Conservation (phyloP, 1,140 invertebrate species). For the Spodoptera frugiperda region DNA sequence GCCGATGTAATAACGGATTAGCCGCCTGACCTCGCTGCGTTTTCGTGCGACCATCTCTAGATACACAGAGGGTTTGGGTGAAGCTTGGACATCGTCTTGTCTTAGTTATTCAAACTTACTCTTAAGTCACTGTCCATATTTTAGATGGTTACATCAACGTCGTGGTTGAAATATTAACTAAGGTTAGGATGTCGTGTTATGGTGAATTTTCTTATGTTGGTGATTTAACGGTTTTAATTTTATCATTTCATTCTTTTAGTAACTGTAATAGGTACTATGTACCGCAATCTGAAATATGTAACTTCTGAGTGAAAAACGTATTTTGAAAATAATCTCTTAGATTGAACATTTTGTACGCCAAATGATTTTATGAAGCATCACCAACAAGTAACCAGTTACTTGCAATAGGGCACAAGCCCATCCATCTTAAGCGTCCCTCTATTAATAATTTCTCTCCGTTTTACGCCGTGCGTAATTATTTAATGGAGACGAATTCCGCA, state of each 20-base stretch:
- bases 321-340: too few relatives aligned
- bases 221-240: too few relatives aligned
- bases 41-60: conserved; percentile 25
- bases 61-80: background rate
- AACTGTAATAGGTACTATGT: too few relatives aligned
- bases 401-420: conserved; percentile 11
- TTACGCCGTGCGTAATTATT: conserved; percentile 73
- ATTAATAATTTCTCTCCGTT: conserved; percentile 52
- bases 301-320: too few relatives aligned
- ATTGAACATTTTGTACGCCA: background rate
- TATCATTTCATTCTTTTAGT: too few relatives aligned
- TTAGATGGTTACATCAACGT: too few relatives aligned
- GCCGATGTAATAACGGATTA: conserved; percentile 75
- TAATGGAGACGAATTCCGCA: conserved; percentile 78
- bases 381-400: conserved; percentile 33
- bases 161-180: too few relatives aligned
- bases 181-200: too few relatives aligned
- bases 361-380: conserved; percentile 23
- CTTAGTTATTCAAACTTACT: background rate
- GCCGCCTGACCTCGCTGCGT: conserved; percentile 67
- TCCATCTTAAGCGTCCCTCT: conserved; percentile 41
- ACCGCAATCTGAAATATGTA: too few relatives aligned
- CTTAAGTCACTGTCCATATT: too few relatives aligned
- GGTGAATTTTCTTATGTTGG: too few relatives aligned
- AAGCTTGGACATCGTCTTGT: background rate